These are phyloP conservation scores for Paelopatides confundens DNA, from an alignment of 53 echinoderm and acorn worm species.

Conservation along the genomic window DNA sequence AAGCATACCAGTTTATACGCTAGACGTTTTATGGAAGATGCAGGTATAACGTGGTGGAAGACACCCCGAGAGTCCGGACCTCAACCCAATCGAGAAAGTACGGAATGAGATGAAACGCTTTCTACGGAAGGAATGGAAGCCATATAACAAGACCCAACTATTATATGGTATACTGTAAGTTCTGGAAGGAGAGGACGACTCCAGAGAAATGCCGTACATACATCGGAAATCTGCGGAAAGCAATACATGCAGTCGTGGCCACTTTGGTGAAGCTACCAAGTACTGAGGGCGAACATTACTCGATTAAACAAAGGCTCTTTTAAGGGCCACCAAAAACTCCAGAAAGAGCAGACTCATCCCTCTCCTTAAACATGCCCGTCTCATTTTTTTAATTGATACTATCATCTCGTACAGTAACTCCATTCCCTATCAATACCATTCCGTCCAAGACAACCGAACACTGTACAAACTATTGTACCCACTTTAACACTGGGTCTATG, in stretches of 20 bases:
- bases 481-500: no score
- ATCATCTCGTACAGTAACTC: not conserved
- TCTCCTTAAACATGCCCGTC: not conserved
- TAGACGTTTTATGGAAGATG: constrained; percentile 20
- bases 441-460: no score
- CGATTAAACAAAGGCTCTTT: not conserved
- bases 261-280: constrained; percentile 47
- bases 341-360: no score
- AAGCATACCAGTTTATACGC: constrained; percentile 51
- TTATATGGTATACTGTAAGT: constrained; percentile 58
- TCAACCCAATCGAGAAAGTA: constrained; percentile 70
- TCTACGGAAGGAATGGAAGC: constrained; percentile 42
- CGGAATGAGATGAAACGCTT: constrained; percentile 59
- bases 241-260: constrained; percentile 66
- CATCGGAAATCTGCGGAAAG: constrained; percentile 72
- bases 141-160: constrained; percentile 57
- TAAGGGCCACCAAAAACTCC: no score
- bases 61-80: constrained; percentile 65
- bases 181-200: constrained; percentile 61
- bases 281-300: not conserved
- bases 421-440: no score
- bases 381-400: no score
- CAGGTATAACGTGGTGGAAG: constrained; percentile 59
- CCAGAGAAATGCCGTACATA: constrained; percentile 57
- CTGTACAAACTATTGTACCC: no score